Conservation (phyloP, 1,140 invertebrate species). For the Helicorthomorpha holstii region DNA sequence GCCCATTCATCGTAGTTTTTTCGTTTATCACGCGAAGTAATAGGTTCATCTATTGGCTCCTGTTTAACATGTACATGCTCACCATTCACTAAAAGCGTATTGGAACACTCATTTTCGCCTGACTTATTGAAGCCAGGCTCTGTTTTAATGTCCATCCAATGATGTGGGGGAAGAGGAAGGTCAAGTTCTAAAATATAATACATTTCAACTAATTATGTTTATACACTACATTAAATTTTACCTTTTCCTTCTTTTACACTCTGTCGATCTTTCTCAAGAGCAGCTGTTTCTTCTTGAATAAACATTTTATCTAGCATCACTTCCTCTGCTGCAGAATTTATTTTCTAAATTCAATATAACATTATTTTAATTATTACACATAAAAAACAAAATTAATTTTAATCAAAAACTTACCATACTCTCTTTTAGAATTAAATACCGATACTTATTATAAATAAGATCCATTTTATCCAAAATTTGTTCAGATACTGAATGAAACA, state of each 20-base stretch:
- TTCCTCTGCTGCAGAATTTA: conserved; percentile 45
- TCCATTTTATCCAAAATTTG: conserved; percentile 54
- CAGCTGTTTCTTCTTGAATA: conserved; percentile 42
- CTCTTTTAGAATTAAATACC: conserved; percentile 58
- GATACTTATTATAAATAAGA: conserved; percentile 58
- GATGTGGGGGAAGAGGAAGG: conserved; percentile 13
- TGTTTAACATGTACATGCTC: no score
- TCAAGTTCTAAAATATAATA: conserved; percentile 10
- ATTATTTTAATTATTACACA: not conserved
- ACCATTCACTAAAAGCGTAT: no score
- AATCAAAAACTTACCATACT: conserved; percentile 46
- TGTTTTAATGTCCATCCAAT: conserved; percentile 7
- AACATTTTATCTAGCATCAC: conserved; percentile 55
- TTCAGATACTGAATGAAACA: conserved; percentile 53
- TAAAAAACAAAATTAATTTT: not conserved
- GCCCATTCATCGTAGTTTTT: conserved; percentile 45
- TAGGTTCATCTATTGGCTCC: no score
- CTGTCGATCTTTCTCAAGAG: conserved; percentile 34
- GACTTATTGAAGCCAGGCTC: no score
- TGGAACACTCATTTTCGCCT: no score
- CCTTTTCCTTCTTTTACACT: conserved; percentile 20
- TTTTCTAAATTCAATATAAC: conserved; percentile 29
- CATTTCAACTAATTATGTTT: conserved; percentile 3
- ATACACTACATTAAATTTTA: conserved; percentile 6
- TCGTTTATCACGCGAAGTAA: no score